Percentiles rank a stretch among this genome's conserved stretches.
These are phyloP conservation scores for Prionailurus bengalensis DNA, from an alignment of 2,113 vertebrate species.

Conservation along the genomic window DNA sequence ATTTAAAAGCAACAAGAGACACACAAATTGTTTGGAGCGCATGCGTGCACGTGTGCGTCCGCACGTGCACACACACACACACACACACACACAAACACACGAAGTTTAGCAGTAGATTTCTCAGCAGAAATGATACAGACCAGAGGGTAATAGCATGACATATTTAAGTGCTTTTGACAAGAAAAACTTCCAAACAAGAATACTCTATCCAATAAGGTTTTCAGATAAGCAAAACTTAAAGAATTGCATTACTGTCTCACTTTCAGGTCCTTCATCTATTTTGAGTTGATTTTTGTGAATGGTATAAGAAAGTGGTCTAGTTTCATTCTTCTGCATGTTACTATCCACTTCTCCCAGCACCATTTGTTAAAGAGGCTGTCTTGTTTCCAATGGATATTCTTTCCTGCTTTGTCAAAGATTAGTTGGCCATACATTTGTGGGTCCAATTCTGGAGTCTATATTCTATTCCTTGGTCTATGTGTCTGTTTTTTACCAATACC, in stretches of 20 bases:
- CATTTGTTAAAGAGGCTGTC: too few species aligned
- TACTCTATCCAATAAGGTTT: not conserved
- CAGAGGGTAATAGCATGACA: not conserved
- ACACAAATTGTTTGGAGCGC: not conserved
- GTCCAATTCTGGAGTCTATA: too few species aligned
- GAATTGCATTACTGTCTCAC: not conserved
- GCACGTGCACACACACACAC: not conserved
- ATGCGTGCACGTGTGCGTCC: fast-evolving
- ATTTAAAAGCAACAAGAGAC: not conserved
- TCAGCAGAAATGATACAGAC: not conserved
- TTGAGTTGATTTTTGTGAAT: too few species aligned
- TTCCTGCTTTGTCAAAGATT: too few species aligned
- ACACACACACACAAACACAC: not conserved
- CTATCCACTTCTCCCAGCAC: too few species aligned
- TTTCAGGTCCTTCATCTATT: too few species aligned
- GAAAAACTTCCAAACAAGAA: not conserved
- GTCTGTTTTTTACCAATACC: too few species aligned
- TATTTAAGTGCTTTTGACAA: not conserved
- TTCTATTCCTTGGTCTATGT: too few species aligned
- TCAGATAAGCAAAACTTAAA: not conserved
- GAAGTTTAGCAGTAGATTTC: not conserved
- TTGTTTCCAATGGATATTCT: too few species aligned
- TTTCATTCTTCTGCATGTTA: too few species aligned
- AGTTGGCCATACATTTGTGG: too few species aligned
- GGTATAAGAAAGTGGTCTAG: too few species aligned